Conservation (phyloP, 2,797 vertebrate genomes). For the Dromococcyx pavoninus region DNA sequence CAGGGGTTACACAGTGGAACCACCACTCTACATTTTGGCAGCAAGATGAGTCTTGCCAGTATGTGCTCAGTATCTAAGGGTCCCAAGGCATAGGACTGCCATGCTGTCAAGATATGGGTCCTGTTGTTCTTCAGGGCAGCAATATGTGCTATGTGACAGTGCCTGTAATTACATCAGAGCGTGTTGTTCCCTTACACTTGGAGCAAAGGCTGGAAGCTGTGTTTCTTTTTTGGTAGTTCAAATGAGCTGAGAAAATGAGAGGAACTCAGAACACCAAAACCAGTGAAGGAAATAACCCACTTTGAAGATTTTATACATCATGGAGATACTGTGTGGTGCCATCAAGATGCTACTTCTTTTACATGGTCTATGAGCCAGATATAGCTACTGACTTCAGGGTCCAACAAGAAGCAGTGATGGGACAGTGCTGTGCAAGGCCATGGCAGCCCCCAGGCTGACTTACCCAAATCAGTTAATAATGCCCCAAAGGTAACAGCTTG, state of each 20-base stretch:
- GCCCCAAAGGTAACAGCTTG: background rate
- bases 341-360: background rate
- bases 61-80: background rate
- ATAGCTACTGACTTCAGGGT: background rate
- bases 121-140: rapidly evolving
- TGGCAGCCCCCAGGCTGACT: background rate
- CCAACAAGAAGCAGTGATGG: background rate
- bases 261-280: background rate
- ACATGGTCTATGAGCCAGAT: background rate
- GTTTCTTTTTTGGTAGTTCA: background rate
- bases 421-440: background rate
- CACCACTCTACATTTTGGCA: rapidly evolving
- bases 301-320: background rate
- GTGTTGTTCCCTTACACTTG: rapidly evolving
- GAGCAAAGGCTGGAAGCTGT: background rate
- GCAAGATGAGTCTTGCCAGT: background rate
- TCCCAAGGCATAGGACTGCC: background rate
- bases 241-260: background rate
- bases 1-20: background rate
- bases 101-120: background rate
- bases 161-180: background rate
- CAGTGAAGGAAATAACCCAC: background rate
- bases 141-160: rapidly evolving
- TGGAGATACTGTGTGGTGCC: background rate
- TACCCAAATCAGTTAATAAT: background rate